Conservation (phyloP, 2,888 invertebrate genomes). For the Melolontha melolontha region DNA sequence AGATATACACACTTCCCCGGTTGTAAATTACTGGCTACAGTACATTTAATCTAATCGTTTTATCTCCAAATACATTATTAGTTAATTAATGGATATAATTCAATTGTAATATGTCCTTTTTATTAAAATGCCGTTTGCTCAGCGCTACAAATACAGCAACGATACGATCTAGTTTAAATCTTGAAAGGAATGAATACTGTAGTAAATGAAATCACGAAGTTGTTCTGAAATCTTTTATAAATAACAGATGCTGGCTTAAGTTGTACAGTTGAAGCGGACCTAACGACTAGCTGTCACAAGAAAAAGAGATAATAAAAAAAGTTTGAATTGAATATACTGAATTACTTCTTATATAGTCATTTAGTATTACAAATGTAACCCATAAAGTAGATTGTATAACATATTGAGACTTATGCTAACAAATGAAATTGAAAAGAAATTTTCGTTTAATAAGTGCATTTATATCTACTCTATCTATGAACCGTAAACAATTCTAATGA, state of each 20-base stretch:
- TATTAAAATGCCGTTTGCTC: slow-evolving; percentile 9
- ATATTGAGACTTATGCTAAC: too few species aligned
- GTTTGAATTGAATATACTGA: too few species aligned
- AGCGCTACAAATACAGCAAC: background rate
- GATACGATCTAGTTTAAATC: slow-evolving; percentile 13
- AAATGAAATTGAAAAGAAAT: too few species aligned
- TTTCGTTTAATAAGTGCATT: too few species aligned
- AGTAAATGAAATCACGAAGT: slow-evolving; percentile 23
- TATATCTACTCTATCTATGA: too few species aligned
- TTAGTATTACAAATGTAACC: too few species aligned
- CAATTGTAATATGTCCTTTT: slow-evolving; percentile 33
- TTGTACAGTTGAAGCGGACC: too few species aligned
- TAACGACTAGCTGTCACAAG: too few species aligned
- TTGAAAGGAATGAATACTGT: background rate
- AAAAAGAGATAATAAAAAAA: too few species aligned
- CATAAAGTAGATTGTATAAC: too few species aligned
- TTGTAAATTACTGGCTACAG: slow-evolving; percentile 34
- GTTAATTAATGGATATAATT: slow-evolving; percentile 36
- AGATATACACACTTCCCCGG: slow-evolving; percentile 9
- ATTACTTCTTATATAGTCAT: too few species aligned
- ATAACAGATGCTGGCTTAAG: slow-evolving; percentile 18
- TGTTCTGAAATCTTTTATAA: slow-evolving; percentile 7
- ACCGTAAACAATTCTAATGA: too few species aligned
- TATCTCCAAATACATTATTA: slow-evolving; percentile 36
- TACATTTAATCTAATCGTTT: slow-evolving; percentile 35